Evolutionary conservation across 2,888 invertebrate genomes (phyloP), one percentile per base, ranked within the genome.

Genomic region (Taphrorychus bicolor): DNA sequence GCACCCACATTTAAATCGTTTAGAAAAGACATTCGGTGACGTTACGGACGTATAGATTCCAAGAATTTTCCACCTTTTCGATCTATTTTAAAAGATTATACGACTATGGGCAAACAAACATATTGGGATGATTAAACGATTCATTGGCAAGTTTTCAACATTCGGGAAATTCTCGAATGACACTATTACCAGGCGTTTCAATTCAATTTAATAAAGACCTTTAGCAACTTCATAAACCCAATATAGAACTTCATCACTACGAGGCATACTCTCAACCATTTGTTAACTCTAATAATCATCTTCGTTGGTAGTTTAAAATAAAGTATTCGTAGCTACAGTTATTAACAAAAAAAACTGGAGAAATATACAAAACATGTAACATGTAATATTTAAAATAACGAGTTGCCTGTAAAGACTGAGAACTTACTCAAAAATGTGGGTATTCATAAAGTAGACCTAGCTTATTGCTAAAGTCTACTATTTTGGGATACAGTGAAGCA

Each of bases 31-130:
- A 32, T 9, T 9, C 11, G 1, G 32, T 11, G 1, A 32, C 32
- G 32, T 32, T 32, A 32, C 11, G 3, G 9, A 3, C 32, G 1
- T 19, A 52, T 21, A 11, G 5, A 58, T 59, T 32, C 49, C 32
- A 1, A 59, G 59, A 65, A 65, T 53, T 53, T 65, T 59, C 48
- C 59, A 59, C 59, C 61, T 61, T 58, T 61, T 66, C 32, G 48
- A 57, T 66, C 66, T 66, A 66, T 66, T 66, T 66, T 51, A 16
- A 24, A 18, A 14, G 9, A 14, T 14, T 60, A 56, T 48, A 54
- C 42, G 19, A 21, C 24, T 32, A 32, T 32, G 32, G 17, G 7
- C 14, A 60, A 66, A 40, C 41, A 59, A 7, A 59, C 54, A 54
- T 22, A 32, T 58, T 24, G 32, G 11, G 49, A 60, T 56, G 60